A percentile compares a stretch with the other conserved stretches of the same genome.
Conservation (phyloP, 2,113 vertebrate genomes). For the Semnornis frantzii region DNA sequence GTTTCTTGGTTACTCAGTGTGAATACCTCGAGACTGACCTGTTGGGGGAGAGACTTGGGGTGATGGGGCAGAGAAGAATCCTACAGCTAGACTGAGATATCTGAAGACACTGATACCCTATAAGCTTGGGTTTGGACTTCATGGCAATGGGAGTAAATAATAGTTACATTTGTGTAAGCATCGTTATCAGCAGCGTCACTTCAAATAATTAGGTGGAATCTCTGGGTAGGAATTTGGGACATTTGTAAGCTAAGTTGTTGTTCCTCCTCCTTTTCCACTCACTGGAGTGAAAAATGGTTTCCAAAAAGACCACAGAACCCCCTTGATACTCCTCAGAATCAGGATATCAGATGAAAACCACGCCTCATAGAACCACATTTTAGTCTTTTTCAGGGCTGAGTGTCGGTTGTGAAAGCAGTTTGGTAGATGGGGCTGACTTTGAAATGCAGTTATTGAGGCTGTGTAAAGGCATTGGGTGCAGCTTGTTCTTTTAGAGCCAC, state of each 20-base stretch:
- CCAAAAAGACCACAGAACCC: no score
- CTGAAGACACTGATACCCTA: background rate
- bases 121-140: background rate
- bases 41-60: background rate
- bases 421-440: background rate
- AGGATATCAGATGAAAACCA: slow-evolving; percentile 41
- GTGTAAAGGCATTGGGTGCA: slow-evolving; percentile 9
- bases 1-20: background rate
- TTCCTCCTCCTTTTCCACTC: background rate
- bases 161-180: rapidly evolving
- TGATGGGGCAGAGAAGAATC: background rate
- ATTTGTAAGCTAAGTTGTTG: background rate
- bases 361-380: slow-evolving; percentile 2
- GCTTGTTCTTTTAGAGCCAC: slow-evolving; percentile 38
- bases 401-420: slow-evolving; percentile 66
- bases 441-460: slow-evolving; percentile 36
- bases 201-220: background rate
- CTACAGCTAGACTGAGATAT: background rate
- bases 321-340: slow-evolving; percentile 10
- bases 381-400: slow-evolving; percentile 41
- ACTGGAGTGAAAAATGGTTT: background rate
- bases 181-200: background rate
- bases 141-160: rapidly evolving
- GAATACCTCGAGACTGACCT: background rate
- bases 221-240: background rate